A percentile compares a stretch with the other conserved stretches of the same genome.
These are phyloP conservation scores for Triops longicaudatus DNA, from an alignment of 1,140 invertebrate genomes.

Conservation along the genomic window DNA sequence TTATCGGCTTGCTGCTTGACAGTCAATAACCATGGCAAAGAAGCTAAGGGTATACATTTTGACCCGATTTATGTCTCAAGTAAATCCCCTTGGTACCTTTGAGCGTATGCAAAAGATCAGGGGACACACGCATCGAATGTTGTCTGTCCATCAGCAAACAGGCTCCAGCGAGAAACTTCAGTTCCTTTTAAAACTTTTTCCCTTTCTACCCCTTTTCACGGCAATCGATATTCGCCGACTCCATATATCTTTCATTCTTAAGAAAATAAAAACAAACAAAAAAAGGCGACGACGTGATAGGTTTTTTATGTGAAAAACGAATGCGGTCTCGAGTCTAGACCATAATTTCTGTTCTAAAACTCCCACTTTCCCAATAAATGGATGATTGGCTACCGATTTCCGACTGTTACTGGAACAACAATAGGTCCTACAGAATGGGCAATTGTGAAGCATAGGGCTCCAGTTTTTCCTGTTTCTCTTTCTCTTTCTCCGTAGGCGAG, in stretches of 20 bases:
- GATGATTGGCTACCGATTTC: constrained; percentile 5
- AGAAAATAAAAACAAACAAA: too few relatives aligned
- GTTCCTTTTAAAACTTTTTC: background rate
- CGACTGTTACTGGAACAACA: constrained; percentile 5
- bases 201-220: background rate
- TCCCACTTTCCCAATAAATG: constrained; percentile 7
- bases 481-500: constrained; percentile 4
- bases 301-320: background rate
- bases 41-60: background rate
- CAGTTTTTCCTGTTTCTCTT: background rate
- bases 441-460: background rate
- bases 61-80: background rate
- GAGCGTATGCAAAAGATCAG: background rate
- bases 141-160: background rate
- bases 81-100: background rate
- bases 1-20: background rate
- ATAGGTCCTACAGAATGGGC: background rate
- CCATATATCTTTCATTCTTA: too few relatives aligned
- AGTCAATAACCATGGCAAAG: background rate
- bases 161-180: background rate
- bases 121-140: background rate
- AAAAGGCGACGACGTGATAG: background rate
- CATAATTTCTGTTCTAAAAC: background rate
- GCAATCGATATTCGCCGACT: background rate
- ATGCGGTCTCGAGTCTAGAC: background rate